phyloP scores from a whole-genome alignment of 2,888 invertebrate genomes.

The Halocaridina rubra region DNA sequence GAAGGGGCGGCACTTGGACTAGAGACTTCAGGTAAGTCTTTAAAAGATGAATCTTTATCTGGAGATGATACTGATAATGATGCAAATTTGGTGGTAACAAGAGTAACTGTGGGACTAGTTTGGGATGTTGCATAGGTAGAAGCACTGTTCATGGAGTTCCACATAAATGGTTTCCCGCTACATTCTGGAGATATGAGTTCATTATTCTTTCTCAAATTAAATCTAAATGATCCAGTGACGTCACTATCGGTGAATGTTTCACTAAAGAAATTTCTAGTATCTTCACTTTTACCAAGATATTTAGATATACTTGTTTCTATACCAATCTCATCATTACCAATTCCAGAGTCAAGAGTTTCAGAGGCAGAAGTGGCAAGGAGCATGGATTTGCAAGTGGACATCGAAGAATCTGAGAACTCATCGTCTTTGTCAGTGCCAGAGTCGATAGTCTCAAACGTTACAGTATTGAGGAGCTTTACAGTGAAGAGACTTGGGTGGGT shows the following conservation, averaged over 20 bases:
- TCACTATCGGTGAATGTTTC: slow-evolving; percentile 18
- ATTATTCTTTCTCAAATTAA: slow-evolving; percentile 32
- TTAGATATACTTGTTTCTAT: slow-evolving; percentile 59
- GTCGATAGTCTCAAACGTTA: slow-evolving; percentile 64
- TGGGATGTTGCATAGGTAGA: slow-evolving; percentile 47
- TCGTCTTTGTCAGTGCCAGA: slow-evolving; percentile 52
- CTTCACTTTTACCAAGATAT: slow-evolving; percentile 52
- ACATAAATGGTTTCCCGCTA: slow-evolving; percentile 23
- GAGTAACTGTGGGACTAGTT: slow-evolving; percentile 53
- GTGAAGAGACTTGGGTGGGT: slow-evolving; percentile 53
- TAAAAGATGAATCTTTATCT: slow-evolving; percentile 41
- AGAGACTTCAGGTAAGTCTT: slow-evolving; percentile 43
- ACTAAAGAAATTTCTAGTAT: slow-evolving; percentile 31
- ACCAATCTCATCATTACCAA: slow-evolving; percentile 61
- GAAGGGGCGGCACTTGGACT: slow-evolving; percentile 54
- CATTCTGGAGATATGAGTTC: slow-evolving; percentile 24
- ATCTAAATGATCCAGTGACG: slow-evolving; percentile 33
- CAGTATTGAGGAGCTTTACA: slow-evolving; percentile 61
- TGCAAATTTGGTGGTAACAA: slow-evolving; percentile 62
- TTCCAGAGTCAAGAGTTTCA: slow-evolving; percentile 63
- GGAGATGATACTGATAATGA: slow-evolving; percentile 56
- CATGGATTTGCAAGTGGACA: slow-evolving; percentile 19
- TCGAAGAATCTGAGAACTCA: slow-evolving; percentile 39
- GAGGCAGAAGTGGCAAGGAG: slow-evolving; percentile 58
- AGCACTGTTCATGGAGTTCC: slow-evolving; percentile 44